Conservation (phyloP, 2,888 invertebrate species). For the Argyra leucocephala region DNA sequence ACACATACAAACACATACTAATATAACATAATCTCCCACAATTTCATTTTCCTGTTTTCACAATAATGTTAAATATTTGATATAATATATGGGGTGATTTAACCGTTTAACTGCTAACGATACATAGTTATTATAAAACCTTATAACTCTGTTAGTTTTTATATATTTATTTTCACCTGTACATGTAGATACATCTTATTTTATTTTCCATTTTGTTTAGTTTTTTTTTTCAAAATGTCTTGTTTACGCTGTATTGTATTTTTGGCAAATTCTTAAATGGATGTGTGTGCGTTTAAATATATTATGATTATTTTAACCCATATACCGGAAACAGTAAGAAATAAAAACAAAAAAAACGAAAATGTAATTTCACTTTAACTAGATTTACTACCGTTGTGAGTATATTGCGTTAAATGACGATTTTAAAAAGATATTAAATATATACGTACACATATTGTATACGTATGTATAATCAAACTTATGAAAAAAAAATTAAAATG, state of each 20-base stretch:
- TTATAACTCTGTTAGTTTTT: not conserved
- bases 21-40: not conserved
- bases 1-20: not conserved
- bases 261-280: no score
- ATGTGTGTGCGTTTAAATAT: no score
- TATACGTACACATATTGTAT: not conserved
- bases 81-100: not conserved
- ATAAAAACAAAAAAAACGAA: not conserved
- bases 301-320: no score
- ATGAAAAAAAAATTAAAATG: no score
- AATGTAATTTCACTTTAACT: not conserved
- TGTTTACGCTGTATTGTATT: not conserved
- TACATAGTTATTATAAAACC: not conserved
- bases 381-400: not conserved
- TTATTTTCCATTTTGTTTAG: not conserved
- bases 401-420: not conserved
- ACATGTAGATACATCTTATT: no score
- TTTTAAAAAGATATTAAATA: conserved; percentile 2
- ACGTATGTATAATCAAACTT: not conserved
- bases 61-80: not conserved
- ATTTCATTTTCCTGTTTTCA: not conserved
- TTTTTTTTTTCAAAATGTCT: not conserved
- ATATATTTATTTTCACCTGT: no score
- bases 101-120: not conserved
- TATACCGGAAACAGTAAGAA: not conserved